Conservation (phyloP, 2,888 invertebrate species). For the Spodoptera littoralis region DNA sequence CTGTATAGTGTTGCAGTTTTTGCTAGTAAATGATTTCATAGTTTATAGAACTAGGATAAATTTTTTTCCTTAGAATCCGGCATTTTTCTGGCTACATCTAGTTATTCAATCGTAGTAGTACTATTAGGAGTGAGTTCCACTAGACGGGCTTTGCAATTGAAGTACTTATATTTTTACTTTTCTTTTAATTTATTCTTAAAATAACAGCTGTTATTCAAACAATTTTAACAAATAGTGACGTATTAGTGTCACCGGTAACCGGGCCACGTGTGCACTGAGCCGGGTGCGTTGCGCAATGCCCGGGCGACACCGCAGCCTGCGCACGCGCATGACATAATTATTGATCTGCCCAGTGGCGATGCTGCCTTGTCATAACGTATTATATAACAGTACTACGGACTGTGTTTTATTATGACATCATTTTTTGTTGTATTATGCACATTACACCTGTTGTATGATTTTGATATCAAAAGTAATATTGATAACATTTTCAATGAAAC, state of each 20-base stretch:
- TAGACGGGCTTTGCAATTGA: no score
- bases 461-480: background rate
- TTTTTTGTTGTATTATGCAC: slow-evolving; percentile 5
- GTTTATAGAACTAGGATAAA: no score
- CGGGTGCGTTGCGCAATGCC: slow-evolving; percentile 66
- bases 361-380: slow-evolving; percentile 66
- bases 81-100: no score
- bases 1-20: no score
- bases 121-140: no score
- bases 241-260: slow-evolving; percentile 65
- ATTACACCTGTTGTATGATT: background rate
- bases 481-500: no score
- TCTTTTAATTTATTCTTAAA: background rate
- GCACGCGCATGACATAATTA: slow-evolving; percentile 72
- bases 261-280: slow-evolving; percentile 62
- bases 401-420: slow-evolving; percentile 32
- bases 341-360: slow-evolving; percentile 47
- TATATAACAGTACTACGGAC: slow-evolving; percentile 55
- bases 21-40: no score
- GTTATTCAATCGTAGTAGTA: no score
- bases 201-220: background rate
- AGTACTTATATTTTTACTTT: no score
- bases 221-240: slow-evolving; percentile 19
- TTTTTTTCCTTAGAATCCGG: no score
- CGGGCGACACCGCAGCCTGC: slow-evolving; percentile 66